Base-by-base conservation (phyloP, 2,113 vertebrate genomes). In the Archocentrus centrarchus region DNA sequence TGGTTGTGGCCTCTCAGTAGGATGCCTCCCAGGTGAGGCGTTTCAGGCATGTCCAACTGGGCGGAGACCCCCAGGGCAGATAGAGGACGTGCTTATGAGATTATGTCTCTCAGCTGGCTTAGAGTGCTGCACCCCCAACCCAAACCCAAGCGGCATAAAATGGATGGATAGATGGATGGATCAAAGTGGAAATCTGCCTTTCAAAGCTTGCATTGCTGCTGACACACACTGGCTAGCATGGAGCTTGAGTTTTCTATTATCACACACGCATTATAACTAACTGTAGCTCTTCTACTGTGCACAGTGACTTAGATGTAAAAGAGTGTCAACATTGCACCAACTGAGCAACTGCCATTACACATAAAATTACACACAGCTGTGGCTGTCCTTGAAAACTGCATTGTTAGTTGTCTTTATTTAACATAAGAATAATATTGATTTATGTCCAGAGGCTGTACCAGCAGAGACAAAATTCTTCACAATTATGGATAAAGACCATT, bases 211-310 rank as follows among this genome's bases (percentile, higher is more conserved):
- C 24, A 2, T 32, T 24, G 35, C 27, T 59, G 57, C 53, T 86
- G 17, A 63, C 58, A 41, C 22, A 37, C 44, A 60, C 75, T 37
- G 30, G 37, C 30, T 73, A 39, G 13, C 6, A 15, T 30, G 30
- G 66, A 70, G 27, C 66, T 53, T n/a, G 47, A 53, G 17, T 30
- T 73, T 73, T 73, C 68, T 30, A 53, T 53, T 73, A 53, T 73
- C 32, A 73, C 53, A 6, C 30, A 20, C 13, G 64, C 18, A 18
- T 64, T 39, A 73, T n/a, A 73, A 53, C 68, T 50, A 53, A 53
- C 20, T 55, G 53, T 32, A 53, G 44, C 47, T 32, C 47, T 73
- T 73, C 64, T 20, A 50, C 24, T 41, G 50, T 44, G 47, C 5
- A 10, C 64, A 70, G 41, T 1, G 64, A 68, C 39, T 68, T 39